Conservation (phyloP, 2,113 vertebrate genomes). For the Oreamnos americanus region DNA sequence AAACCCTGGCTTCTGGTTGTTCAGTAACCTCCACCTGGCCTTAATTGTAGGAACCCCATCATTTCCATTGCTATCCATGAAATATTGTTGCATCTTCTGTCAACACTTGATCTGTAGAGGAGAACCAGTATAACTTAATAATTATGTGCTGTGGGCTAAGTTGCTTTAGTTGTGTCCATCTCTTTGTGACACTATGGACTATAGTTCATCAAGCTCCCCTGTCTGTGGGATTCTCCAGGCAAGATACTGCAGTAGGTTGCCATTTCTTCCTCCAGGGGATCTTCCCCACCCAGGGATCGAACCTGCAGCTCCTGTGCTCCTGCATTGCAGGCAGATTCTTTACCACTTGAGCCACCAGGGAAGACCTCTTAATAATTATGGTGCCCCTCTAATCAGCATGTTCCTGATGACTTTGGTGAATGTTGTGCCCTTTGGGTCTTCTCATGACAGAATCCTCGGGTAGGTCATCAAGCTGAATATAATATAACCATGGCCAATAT, state of each 20-base stretch:
- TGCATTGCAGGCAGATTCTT: background rate
- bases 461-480: background rate
- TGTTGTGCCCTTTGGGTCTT: background rate
- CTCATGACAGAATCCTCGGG: background rate
- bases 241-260: background rate
- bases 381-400: background rate
- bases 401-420: background rate
- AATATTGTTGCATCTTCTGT: background rate
- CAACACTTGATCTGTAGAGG: background rate
- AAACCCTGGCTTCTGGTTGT: background rate
- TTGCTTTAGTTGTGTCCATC: background rate
- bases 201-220: background rate
- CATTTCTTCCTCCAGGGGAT: background rate
- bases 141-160: background rate
- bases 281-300: background rate
- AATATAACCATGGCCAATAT: background rate
- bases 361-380: background rate
- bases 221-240: background rate
- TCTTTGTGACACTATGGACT: background rate
- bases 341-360: background rate
- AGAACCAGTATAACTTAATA: background rate
- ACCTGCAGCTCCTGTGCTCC: background rate
- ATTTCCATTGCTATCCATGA: background rate
- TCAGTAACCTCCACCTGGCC: background rate
- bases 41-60: background rate